Percentiles rank a stretch among this genome's conserved stretches.
phyloP scores from a whole-genome alignment of 2,888 invertebrate genomes.

The Eristalinus aeneus region DNA sequence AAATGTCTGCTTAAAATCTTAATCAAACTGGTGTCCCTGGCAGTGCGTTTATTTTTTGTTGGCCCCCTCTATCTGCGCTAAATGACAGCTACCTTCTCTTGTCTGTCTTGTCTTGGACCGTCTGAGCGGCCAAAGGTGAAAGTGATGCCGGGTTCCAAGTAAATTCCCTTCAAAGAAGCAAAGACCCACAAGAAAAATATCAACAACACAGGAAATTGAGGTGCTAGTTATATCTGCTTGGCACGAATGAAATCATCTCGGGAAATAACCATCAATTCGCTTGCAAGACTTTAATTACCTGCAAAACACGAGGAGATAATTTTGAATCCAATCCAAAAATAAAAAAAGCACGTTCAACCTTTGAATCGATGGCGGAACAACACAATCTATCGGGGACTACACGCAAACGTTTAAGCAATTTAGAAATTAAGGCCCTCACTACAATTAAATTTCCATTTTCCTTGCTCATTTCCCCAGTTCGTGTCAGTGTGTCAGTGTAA shows the following conservation, averaged over 20 bases:
- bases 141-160: too few relatives aligned
- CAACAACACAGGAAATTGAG: background rate
- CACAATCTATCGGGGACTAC: background rate
- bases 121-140: too few relatives aligned
- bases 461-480: background rate
- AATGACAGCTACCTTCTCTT: too few relatives aligned
- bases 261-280: background rate
- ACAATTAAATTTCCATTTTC: background rate
- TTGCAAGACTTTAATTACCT: background rate
- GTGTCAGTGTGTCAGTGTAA: background rate
- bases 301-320: background rate
- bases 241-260: background rate
- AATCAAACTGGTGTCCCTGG: too few relatives aligned
- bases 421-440: background rate
- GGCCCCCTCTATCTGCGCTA: too few relatives aligned
- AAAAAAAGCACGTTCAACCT: background rate
- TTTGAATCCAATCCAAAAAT: background rate
- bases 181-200: too few relatives aligned
- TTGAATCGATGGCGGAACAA: background rate
- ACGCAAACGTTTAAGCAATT: background rate
- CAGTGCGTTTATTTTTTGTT: too few relatives aligned
- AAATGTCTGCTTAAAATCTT: too few relatives aligned
- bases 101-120: too few relatives aligned
- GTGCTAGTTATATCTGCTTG: background rate
- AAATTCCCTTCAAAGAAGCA: background rate